Conservation (phyloP, 2,797 vertebrate species). For the Myripristis murdjan region DNA sequence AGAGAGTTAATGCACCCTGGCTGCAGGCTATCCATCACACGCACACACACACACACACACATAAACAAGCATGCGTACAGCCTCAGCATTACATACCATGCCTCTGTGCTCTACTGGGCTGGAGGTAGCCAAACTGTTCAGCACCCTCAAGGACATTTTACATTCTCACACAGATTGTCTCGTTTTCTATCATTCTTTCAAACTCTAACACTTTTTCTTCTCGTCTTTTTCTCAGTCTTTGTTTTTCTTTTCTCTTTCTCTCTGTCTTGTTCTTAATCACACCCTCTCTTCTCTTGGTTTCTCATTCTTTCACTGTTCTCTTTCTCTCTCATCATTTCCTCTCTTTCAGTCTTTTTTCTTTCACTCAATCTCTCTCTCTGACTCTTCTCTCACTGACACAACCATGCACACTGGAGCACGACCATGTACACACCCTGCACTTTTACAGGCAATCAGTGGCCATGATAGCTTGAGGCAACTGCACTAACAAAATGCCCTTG, state of each 20-base stretch:
- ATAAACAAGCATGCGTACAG: slow-evolving; percentile 8
- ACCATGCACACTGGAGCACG: slow-evolving; percentile 1
- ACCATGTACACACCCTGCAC: slow-evolving; percentile 7
- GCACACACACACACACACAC: slow-evolving; percentile 46
- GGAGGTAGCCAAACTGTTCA: slow-evolving; percentile 16
- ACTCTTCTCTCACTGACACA: not conserved
- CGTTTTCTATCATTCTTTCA: not conserved
- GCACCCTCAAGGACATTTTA: slow-evolving; percentile 10
- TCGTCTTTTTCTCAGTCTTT: not conserved
- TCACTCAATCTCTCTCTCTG: slow-evolving; percentile 6
- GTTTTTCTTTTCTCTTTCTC: not conserved
- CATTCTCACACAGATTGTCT: slow-evolving; percentile 8
- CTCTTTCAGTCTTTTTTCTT: slow-evolving; percentile 29
- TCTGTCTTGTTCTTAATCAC: too few species aligned
- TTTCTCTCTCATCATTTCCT: not conserved
- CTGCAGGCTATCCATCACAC: slow-evolving; percentile 78
- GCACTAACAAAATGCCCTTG: slow-evolving; percentile 72
- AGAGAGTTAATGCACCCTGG: slow-evolving; percentile 77
- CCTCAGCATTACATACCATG: not conserved
- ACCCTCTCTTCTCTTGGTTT: too few species aligned
- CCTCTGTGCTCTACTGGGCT: slow-evolving; percentile 11
- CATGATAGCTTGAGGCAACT: slow-evolving; percentile 46
- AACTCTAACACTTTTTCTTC: not conserved
- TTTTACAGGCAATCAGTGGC: slow-evolving; percentile 55
- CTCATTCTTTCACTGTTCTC: not conserved